A percentile compares a stretch with the other conserved stretches of the same genome.
phyloP scores from a whole-genome alignment of 2,888 invertebrate species.

The Aromia moschata region DNA sequence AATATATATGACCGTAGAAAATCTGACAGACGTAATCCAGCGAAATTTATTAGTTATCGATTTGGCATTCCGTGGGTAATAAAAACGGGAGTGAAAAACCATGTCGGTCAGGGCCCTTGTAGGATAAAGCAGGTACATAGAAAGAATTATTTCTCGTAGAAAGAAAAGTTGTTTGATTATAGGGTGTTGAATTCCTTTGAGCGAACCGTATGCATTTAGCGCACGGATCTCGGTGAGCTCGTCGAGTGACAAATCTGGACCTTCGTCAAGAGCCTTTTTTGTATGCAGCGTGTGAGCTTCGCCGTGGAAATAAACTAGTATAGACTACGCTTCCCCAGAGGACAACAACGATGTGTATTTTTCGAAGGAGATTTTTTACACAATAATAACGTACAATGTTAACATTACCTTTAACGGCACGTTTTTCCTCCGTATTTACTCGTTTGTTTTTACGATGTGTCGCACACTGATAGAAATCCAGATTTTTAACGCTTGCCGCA shows the following conservation, averaged over 20 bases:
- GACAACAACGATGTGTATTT: conserved; percentile 46
- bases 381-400: conserved; percentile 32
- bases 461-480: no score
- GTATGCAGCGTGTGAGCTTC: conserved; percentile 45
- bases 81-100: conserved; percentile 8
- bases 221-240: conserved; percentile 41
- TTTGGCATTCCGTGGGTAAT: conserved; percentile 4
- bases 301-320: conserved; percentile 48
- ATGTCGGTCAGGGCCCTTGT: background rate
- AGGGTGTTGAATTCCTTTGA: conserved; percentile 41
- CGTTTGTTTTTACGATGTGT: conserved; percentile 7
- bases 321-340: conserved; percentile 43
- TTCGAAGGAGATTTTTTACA: conserved; percentile 37
- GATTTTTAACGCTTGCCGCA: no score
- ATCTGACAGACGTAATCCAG: conserved; percentile 5
- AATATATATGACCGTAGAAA: conserved; percentile 1
- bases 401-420: conserved; percentile 20
- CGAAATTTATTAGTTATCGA: conserved; percentile 9
- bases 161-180: conserved; percentile 35
- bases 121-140: conserved; percentile 2
- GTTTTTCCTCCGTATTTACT: conserved; percentile 14
- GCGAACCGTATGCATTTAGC: conserved; percentile 44
- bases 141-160: conserved; percentile 14
- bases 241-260: conserved; percentile 48
- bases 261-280: conserved; percentile 47